phyloP scores from a whole-genome alignment of 2,888 invertebrate genomes.

The Myathropa florea region DNA sequence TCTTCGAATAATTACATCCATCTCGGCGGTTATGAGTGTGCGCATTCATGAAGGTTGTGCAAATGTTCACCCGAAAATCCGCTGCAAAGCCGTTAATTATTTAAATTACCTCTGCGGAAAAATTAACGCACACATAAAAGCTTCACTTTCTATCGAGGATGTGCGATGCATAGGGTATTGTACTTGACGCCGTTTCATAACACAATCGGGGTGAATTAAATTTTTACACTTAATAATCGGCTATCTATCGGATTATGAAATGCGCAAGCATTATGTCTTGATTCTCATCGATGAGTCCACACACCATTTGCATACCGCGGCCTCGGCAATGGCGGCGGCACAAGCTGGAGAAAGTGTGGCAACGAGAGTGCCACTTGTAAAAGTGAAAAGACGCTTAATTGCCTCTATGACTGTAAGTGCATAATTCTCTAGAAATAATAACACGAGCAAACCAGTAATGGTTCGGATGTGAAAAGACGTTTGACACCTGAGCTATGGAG shows the following conservation, averaged over 20 bases:
- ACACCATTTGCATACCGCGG: neutral
- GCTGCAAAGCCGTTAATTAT: constrained; percentile 18
- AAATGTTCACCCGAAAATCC: neutral
- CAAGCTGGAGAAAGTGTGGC: neutral
- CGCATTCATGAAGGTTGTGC: neutral
- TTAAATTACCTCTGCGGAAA: constrained; percentile 17
- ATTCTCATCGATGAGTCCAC: neutral
- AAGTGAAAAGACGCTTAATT: constrained; percentile 27
- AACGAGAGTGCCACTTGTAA: constrained; percentile 22
- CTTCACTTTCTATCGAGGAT: constrained; percentile 12
- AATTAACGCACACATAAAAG: neutral
- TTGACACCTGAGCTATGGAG: neutral
- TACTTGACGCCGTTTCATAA: neutral
- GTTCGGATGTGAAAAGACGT: neutral
- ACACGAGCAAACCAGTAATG: neutral
- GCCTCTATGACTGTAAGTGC: constrained; percentile 2
- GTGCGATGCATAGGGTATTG: neutral
- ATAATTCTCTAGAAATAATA: neutral
- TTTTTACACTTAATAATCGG: neutral
- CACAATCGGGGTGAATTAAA: neutral
- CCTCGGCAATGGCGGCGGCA: neutral
- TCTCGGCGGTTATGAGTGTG: neutral
- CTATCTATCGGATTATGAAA: neutral
- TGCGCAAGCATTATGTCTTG: neutral
- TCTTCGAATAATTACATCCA: neutral